Evolutionary conservation across 2,113 vertebrate species (phyloP), one percentile per base, ranked within the genome.

Genomic region (Phoenicopterus ruber): DNA sequence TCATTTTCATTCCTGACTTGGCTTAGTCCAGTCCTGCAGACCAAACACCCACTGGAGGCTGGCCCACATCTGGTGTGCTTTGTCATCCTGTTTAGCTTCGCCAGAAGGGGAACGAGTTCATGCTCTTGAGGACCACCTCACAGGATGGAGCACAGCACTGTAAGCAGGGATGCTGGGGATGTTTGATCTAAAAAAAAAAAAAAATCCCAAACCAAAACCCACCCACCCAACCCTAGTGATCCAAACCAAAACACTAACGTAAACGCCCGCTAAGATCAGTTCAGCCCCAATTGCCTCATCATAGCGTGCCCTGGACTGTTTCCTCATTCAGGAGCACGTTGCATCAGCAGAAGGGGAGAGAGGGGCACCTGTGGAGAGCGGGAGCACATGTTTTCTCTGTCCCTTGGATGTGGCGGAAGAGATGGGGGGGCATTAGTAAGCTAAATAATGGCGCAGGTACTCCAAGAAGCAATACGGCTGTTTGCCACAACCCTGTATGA

Each of bases 401-500:
- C 49, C 40, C 0, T 1, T 16, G 47, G 74, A 16, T 8, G 10
- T 2, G 12, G 14, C 22, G 14, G 46, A 54, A 46, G 74, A 44
- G 44, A 11, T 7, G 9, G 25, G 9, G 7, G 8, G 6, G 6
- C 40, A 6, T 13, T 3, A 25, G 19, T 13, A 40, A 63, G 24
- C 11, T 47, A 44, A 50, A n/a, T 26, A 38, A 24, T 0, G 5
- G 34, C 8, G 0, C 0, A 0, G n/a, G n/a, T 13, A 7, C 40
- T 22, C 18, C 65, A 12, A 32, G 47, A 26, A n/a, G 16, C 66
- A 20, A 47, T 2, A 6, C 18, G 46, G 15, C 47, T 25, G 32
- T 36, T 57, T 40, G 67, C 31, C 49, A 21, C 26, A 17, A 7
- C 20, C n/a, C 29, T 3, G 34, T 9, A 21, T 24, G 46, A 40